These are phyloP conservation scores for Malurus alboscapulatus DNA, from an alignment of 2,113 vertebrate species.

Conservation along the genomic window DNA sequence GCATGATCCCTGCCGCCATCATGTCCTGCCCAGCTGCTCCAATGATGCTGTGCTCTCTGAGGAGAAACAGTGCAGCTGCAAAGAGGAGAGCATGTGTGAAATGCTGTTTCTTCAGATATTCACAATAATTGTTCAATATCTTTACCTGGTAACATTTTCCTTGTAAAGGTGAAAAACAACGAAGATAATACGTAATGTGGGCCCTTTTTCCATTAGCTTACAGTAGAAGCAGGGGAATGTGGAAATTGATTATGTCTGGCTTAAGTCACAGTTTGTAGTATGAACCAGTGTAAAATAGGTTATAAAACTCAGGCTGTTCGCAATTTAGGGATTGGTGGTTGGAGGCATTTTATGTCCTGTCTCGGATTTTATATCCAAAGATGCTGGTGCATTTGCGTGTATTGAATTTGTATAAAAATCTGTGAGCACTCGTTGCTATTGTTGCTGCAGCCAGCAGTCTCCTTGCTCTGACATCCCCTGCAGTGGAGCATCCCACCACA, in stretches of 20 bases:
- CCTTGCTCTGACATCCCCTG: background rate
- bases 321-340: background rate
- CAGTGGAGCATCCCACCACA: background rate
- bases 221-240: background rate
- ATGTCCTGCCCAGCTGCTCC: background rate
- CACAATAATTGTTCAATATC: background rate
- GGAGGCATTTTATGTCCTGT: background rate
- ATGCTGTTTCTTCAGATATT: background rate
- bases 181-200: background rate
- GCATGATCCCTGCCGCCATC: background rate
- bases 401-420: background rate
- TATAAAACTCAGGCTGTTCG: background rate
- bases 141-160: background rate
- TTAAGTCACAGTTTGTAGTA: background rate
- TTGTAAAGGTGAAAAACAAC: background rate
- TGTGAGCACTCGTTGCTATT: background rate
- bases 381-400: background rate
- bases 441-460: background rate
- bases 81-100: background rate
- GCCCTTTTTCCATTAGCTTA: background rate
- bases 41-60: fast-evolving
- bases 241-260: background rate
- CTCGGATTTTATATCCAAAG: background rate
- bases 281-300: background rate
- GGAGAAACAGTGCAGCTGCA: background rate